phyloP scores from a whole-genome alignment of 2,888 invertebrate genomes.

The Troides helena region DNA sequence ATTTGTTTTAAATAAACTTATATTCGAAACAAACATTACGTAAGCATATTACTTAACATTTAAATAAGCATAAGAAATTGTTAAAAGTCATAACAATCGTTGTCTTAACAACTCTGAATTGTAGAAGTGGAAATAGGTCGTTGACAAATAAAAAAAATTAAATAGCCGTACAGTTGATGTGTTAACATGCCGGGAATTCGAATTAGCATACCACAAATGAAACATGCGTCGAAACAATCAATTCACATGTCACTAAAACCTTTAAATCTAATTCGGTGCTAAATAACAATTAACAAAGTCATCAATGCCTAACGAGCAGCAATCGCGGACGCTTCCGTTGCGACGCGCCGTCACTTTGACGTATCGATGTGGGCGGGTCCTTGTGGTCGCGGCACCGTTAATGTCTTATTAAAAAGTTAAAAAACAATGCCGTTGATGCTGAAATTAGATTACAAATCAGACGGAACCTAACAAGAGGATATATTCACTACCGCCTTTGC shows the following conservation, averaged over 20 bases:
- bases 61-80: too few species aligned
- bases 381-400: constrained; percentile 49
- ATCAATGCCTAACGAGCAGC: constrained; percentile 61
- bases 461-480: background rate
- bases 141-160: constrained; percentile 19
- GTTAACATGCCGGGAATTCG: constrained; percentile 40
- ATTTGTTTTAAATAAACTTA: too few species aligned
- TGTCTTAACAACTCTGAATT: too few species aligned
- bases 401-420: constrained; percentile 21
- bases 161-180: constrained; percentile 32
- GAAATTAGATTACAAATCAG: constrained; percentile 3
- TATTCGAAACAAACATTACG: too few species aligned
- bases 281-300: constrained; percentile 72
- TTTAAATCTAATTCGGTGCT: constrained; percentile 61
- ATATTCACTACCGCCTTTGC: background rate
- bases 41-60: too few species aligned
- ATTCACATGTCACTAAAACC: constrained; percentile 46
- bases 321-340: constrained; percentile 36
- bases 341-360: constrained; percentile 54
- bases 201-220: constrained; percentile 45
- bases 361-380: constrained; percentile 55
- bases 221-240: constrained; percentile 40
- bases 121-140: too few species aligned
- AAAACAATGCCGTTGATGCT: constrained; percentile 3
- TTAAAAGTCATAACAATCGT: too few species aligned